Evolutionary conservation across 1,140 invertebrate genomes (phyloP).

Genomic region (Ruditapes philippinarum): DNA sequence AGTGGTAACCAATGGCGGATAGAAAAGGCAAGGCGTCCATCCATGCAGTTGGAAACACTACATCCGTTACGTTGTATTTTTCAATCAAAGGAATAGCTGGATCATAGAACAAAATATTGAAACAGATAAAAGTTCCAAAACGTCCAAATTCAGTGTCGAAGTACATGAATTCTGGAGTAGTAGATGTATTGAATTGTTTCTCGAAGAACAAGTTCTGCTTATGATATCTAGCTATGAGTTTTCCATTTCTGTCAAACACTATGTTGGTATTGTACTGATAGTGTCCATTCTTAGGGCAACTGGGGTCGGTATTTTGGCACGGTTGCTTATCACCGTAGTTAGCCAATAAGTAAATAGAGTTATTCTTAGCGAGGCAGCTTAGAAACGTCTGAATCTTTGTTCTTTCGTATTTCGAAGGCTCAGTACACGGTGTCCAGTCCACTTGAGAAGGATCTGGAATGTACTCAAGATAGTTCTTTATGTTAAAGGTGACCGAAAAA

Average conservation of each 20-base stretch:
- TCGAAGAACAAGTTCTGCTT: conserved; percentile 89
- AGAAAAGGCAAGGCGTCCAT: conserved; percentile 91
- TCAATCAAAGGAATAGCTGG: conserved; percentile 89
- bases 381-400: conserved; percentile 73
- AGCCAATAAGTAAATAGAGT: conserved; percentile 89
- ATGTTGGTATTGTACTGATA: conserved; percentile 93
- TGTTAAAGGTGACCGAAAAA: conserved; percentile 44
- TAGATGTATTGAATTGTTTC: conserved; percentile 89
- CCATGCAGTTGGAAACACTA: conserved; percentile 92
- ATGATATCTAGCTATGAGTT: too few relatives aligned
- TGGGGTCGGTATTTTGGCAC: conserved; percentile 87
- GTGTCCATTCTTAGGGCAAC: conserved; percentile 87
- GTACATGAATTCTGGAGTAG: conserved; percentile 64
- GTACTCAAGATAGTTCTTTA: conserved; percentile 76
- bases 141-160: too few relatives aligned
- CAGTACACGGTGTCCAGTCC: too few relatives aligned
- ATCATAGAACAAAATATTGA: conserved; percentile 90
- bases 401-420: conserved; percentile 46
- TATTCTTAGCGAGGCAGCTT: conserved; percentile 88
- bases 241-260: conserved; percentile 90
- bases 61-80: too few relatives aligned
- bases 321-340: conserved; percentile 91
- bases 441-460: conserved; percentile 81
- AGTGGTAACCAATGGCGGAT: conserved; percentile 87
- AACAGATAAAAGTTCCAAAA: too few relatives aligned